Evolutionary conservation across 1,140 invertebrate species (phyloP).

Genomic region (Trachelipus rathkii): DNA sequence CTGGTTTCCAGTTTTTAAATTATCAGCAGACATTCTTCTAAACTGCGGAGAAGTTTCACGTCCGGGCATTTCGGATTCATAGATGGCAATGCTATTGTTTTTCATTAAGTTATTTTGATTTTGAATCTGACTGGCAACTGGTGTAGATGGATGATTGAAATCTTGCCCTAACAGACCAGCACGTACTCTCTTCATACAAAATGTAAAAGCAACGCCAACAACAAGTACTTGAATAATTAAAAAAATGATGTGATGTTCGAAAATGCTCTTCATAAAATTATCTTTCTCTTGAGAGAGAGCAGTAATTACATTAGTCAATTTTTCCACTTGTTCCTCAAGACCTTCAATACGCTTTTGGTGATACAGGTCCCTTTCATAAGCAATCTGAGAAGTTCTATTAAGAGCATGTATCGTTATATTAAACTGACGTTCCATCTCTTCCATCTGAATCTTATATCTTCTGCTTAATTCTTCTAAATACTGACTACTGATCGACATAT

Average conservation of each 20-base stretch:
- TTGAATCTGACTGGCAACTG: no score
- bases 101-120: no score
- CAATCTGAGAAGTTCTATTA: slow-evolving; percentile 59
- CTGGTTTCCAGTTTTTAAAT: background rate
- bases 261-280: slow-evolving; percentile 34
- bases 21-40: background rate
- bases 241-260: slow-evolving; percentile 55
- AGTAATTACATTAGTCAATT: slow-evolving; percentile 52
- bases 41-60: background rate
- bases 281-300: slow-evolving; percentile 50
- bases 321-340: slow-evolving; percentile 52
- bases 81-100: no score
- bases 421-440: slow-evolving; percentile 83
- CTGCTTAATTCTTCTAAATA: slow-evolving; percentile 92
- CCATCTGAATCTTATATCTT: slow-evolving; percentile 91
- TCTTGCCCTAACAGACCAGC: background rate
- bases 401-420: slow-evolving; percentile 72
- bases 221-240: slow-evolving; percentile 56
- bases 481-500: slow-evolving; percentile 91
- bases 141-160: no score
- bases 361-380: slow-evolving; percentile 29
- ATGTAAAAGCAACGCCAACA: slow-evolving; percentile 53
- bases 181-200: slow-evolving; percentile 51
- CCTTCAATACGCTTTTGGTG: slow-evolving; percentile 34
- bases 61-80: background rate